These are phyloP conservation scores for Temnothorax unifasciatus DNA, from an alignment of 2,888 invertebrate species.

Conservation along the genomic window DNA sequence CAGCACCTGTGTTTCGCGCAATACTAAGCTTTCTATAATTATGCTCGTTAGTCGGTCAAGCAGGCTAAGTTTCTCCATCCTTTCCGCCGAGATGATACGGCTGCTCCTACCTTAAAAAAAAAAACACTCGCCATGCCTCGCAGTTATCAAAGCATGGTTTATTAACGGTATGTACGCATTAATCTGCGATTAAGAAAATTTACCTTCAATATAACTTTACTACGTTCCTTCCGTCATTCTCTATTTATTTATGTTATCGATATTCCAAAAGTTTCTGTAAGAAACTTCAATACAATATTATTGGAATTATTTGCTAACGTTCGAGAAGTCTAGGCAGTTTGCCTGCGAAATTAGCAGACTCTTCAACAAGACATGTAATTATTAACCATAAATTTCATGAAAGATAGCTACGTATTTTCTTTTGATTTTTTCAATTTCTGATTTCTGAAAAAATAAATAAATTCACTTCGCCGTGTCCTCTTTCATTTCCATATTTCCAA, in stretches of 20 bases:
- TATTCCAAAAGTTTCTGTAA: background rate
- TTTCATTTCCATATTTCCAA: slow-evolving; percentile 36
- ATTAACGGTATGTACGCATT: background rate
- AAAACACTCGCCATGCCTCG: background rate
- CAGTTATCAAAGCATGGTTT: background rate
- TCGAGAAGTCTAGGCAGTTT: background rate
- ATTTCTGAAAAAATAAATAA: slow-evolving; percentile 4
- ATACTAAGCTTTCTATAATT: slow-evolving; percentile 44
- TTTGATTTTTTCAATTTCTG: background rate
- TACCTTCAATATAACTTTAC: background rate
- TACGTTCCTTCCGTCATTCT: background rate
- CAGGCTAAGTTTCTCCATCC: slow-evolving; percentile 20
- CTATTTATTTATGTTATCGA: background rate
- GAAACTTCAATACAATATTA: background rate
- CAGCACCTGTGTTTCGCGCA: slow-evolving; percentile 51
- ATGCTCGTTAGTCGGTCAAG: slow-evolving; percentile 51
- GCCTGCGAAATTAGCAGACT: background rate
- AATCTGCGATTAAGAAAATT: background rate
- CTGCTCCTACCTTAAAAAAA: background rate
- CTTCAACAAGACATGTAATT: background rate
- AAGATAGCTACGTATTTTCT: background rate
- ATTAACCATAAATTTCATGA: background rate
- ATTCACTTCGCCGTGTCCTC: slow-evolving; percentile 3
- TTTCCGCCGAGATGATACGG: slow-evolving; percentile 14
- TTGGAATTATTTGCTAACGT: background rate